These are phyloP conservation scores for Entomyzon cyanotis DNA, from an alignment of 2,113 vertebrate genomes.

Conservation along the genomic window DNA sequence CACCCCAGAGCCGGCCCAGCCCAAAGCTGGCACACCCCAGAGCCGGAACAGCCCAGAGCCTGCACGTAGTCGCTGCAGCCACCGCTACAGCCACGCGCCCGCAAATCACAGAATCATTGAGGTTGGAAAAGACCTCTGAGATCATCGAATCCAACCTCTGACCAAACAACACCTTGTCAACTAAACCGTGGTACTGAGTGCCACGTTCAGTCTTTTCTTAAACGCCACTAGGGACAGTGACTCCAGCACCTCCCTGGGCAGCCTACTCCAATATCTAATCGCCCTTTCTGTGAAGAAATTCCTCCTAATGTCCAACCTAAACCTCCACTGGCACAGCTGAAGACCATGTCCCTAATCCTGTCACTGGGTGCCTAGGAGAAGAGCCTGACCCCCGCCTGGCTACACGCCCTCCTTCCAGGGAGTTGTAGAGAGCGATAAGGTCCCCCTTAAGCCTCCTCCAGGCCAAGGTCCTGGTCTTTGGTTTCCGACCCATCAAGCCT, in stretches of 20 bases:
- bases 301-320: background rate
- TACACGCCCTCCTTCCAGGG: no score
- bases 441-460: background rate
- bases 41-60: no score
- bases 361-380: background rate
- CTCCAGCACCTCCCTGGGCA: background rate
- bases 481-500: background rate
- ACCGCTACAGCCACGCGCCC: accelerated
- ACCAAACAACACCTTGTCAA: background rate
- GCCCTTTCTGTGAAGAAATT: background rate
- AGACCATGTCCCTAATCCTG: background rate
- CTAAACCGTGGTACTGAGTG: background rate
- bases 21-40: no score
- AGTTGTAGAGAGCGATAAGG: accelerated
- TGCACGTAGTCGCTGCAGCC: no score
- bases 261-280: background rate
- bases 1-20: no score
- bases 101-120: background rate
- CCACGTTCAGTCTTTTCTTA: background rate
- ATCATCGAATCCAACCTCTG: no score
- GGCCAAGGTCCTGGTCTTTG: background rate
- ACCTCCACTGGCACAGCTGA: no score
- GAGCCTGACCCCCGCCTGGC: background rate
- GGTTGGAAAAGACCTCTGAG: background rate
- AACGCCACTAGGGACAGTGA: background rate